Evolutionary conservation across 2,888 invertebrate species (phyloP).

Genomic region (Conus canariensis): DNA sequence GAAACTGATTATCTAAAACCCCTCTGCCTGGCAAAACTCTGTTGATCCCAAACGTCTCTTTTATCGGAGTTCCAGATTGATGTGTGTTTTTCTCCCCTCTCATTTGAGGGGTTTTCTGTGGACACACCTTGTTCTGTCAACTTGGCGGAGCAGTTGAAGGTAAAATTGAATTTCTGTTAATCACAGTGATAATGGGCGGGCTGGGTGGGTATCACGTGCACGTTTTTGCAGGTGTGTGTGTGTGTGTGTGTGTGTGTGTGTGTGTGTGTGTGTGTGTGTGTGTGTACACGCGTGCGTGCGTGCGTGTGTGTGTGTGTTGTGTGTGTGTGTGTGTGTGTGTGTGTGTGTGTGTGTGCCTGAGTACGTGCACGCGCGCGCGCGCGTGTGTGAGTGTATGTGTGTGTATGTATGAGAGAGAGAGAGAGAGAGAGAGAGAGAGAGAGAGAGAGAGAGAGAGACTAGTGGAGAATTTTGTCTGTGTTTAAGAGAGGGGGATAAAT

Average conservation of each 20-base stretch:
- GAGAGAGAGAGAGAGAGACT: not conserved
- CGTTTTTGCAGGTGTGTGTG: not conserved
- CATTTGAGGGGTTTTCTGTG: not conserved
- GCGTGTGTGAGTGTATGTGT: too few species aligned
- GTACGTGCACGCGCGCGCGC: too few species aligned
- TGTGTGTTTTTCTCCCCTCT: not conserved
- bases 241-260: too few species aligned
- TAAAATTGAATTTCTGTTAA: slow-evolving; percentile 14
- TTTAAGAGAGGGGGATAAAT: not conserved
- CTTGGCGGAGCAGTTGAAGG: slow-evolving; percentile 2
- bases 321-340: too few species aligned
- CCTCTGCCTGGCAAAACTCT: not conserved
- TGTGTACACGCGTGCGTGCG: too few species aligned
- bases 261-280: too few species aligned
- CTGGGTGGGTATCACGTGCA: slow-evolving; percentile 6
- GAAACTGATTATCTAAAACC: slow-evolving; percentile 1
- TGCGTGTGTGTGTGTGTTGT: too few species aligned
- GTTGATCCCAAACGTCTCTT: slow-evolving; percentile 10
- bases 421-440: not conserved
- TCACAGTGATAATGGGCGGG: slow-evolving; percentile 1
- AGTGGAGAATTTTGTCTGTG: not conserved
- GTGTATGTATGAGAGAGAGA: not conserved
- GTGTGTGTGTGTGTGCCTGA: not conserved
- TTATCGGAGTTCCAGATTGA: slow-evolving; percentile 5
- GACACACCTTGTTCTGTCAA: not conserved